Conservation (phyloP, 2,797 vertebrate species). For the Onychomys arenicola region DNA sequence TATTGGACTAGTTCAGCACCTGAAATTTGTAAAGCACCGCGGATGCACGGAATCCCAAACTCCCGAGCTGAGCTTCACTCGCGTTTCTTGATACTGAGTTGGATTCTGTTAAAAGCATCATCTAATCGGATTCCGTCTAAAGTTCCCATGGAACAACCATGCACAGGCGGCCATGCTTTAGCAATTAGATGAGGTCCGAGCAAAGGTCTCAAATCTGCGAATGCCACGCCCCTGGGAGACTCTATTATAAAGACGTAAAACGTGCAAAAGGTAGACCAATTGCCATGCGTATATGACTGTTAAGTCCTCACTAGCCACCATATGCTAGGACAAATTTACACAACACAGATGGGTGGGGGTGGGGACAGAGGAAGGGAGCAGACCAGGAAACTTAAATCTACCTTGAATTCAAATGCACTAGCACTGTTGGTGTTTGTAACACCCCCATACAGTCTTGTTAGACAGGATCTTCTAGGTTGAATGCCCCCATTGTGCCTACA, state of each 20-base stretch:
- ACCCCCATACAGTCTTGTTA: neutral
- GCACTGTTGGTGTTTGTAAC: neutral
- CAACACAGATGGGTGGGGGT: neutral
- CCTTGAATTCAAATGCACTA: slow-evolving; percentile 15
- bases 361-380: neutral
- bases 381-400: neutral
- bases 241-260: neutral
- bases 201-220: neutral
- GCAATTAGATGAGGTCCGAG: neutral
- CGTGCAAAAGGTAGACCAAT: neutral
- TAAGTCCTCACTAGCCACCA: neutral
- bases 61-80: slow-evolving; percentile 2
- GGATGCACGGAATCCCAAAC: slow-evolving; percentile 8
- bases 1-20: neutral
- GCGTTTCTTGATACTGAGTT: slow-evolving; percentile 4
- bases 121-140: neutral
- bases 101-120: neutral
- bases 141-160: neutral
- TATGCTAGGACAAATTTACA: neutral
- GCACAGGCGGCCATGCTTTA: neutral
- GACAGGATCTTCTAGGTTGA: slow-evolving; percentile 4
- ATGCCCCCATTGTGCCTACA: neutral
- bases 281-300: neutral
- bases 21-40: neutral
- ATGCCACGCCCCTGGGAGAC: neutral